Base-by-base conservation (phyloP, 2,113 vertebrate genomes). In the Caranx melampygus region DNA sequence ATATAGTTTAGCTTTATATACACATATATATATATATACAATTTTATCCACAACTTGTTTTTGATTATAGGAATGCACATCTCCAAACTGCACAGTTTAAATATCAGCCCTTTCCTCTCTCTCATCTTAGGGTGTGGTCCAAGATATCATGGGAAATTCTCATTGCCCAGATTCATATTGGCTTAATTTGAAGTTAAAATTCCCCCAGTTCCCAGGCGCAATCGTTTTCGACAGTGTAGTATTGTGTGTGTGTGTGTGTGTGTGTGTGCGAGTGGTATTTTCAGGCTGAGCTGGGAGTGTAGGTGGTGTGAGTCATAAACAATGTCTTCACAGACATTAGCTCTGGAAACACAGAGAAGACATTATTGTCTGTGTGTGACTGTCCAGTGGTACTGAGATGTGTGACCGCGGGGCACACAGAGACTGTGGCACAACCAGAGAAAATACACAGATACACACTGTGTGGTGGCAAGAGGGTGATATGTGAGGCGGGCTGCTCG, bases 231-330 rank as follows among this genome's bases (percentile, higher is more conserved):
- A 90, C 89, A 88, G 88, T 87, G 75, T 61, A 70, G 73, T 76
- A 81, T 79, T 90, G 78, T 91, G 57, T 47, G 71, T 20, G 70
- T 70, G 40, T 10, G 8, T 37, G 37, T 37, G 37, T 8, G 37
- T 37, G 74, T 57, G 62, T 9, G 71, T 18, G 70, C 67, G 63
- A 42, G 57, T 58, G 72, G 66, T 88, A 75, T 81, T 88, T 81
- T 84, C 83, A 75, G 61, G 83, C 81, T 67, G 64, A 57, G 79
- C 61, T 51, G 47, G 35, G 89, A 88, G 91, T 90, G 89, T 92
- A 92, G 92, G 88, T 87, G 91, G 92, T 86, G 82, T 93, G 92
- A 92, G 86, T 92, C 92, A 92, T 81, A 35, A n/a, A 79, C 71
- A 84, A 88, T 91, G 87, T 91, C 85, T 88, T 87, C 63, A 49